Conservation (phyloP, 2,888 invertebrate species). For the Parasteatoda lunata region DNA sequence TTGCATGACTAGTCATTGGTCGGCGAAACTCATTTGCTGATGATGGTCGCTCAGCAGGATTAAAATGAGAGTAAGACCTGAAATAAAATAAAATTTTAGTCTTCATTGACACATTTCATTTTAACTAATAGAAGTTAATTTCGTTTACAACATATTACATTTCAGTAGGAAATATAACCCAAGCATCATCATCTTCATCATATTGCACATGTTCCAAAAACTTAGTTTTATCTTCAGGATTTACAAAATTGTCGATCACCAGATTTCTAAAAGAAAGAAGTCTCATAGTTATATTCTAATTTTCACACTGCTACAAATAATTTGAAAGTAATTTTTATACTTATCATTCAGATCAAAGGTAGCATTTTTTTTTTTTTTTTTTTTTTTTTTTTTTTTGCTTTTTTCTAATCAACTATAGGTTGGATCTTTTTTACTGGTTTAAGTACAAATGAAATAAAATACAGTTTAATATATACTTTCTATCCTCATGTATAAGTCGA, state of each 20-base stretch:
- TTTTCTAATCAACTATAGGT: too few species aligned
- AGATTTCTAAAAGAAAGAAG: conserved; percentile 75
- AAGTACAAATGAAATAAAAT: too few species aligned
- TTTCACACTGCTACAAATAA: background rate
- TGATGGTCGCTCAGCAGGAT: conserved; percentile 48
- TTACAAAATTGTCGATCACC: conserved; percentile 86
- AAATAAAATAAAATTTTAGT: background rate
- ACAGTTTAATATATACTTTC: too few species aligned
- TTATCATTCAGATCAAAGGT: background rate
- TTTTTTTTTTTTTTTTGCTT: too few species aligned
- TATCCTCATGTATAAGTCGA: too few species aligned
- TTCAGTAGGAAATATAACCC: conserved; percentile 75
- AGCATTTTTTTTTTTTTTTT: background rate
- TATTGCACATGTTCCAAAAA: conserved; percentile 83
- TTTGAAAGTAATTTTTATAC: background rate
- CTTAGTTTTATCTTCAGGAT: conserved; percentile 83
- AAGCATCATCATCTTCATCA: conserved; percentile 88
- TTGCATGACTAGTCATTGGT: conserved; percentile 46
- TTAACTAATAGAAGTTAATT: background rate
- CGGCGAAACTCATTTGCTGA: conserved; percentile 41
- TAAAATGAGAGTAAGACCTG: conserved; percentile 56
- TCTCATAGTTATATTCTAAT: background rate
- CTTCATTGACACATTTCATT: background rate
- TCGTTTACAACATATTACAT: background rate
- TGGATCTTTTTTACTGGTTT: too few species aligned